Evolutionary conservation across 2,888 invertebrate genomes (phyloP), one percentile per base, ranked within the genome.

Genomic region (Cybosia mesomella): DNA sequence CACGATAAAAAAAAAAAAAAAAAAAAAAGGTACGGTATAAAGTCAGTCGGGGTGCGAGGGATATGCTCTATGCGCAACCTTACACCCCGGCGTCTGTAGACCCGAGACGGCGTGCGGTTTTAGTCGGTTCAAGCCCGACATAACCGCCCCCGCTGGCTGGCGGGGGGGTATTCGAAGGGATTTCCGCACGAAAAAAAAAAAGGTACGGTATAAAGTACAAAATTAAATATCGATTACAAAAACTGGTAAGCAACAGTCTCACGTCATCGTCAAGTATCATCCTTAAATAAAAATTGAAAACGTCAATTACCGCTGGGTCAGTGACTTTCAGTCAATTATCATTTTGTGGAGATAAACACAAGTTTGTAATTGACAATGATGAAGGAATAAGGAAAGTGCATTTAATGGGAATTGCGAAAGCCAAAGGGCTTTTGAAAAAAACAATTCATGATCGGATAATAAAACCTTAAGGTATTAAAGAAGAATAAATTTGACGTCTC

Each of bases 291-390:
- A 49, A 11, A 28, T 22, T 60, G 32, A n/a, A 58, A 62, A n/a
- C 13, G 28, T 15, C 39, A 62, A 62, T 66, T 66, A 62, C 13
- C 8, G 21, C 36, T 62, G 49, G 58, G 34, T 43, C 57, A 64
- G 58, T 58, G 22, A 64, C 66, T 64, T 69, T 61, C 61, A 36
- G 32, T 21, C 21, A 67, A 62, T 69, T 65, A 59, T 58, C 55
- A 34, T 60, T 28, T 49, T 43, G 36, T 36, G 53, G 59, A 66
- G 53, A 63, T 39, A 60, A 55, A 49, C 34, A 43, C 67, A 58
- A 66, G 54, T 72, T 54, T 61, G 32, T 43, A 63, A 66, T 22
- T 58, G 63, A 61, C 36, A 57, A 39, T 55, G 54, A 58, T 66
- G 66, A 58, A 7, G 13, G n/a, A 32, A 32, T 58, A 58, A 36